A percentile compares a stretch with the other conserved stretches of the same genome.
phyloP scores from a whole-genome alignment of 2,797 vertebrate genomes.

The Falco rusticolus region DNA sequence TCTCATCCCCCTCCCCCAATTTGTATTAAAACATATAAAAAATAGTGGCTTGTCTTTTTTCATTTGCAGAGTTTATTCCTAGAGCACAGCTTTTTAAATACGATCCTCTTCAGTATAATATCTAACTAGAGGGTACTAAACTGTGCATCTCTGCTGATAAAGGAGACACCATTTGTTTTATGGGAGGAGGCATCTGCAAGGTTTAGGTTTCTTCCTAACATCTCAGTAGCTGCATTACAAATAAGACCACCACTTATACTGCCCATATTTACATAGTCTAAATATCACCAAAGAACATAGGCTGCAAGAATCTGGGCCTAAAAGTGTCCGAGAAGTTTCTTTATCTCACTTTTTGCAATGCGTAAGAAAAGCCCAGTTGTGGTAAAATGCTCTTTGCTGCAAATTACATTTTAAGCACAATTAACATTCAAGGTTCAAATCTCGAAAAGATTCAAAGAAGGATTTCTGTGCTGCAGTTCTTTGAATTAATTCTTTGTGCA shows the following conservation, averaged over 20 bases:
- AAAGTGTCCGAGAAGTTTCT: background rate
- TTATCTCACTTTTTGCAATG: background rate
- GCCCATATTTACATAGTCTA: background rate
- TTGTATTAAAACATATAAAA: background rate
- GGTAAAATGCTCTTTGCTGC: background rate
- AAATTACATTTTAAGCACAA: background rate
- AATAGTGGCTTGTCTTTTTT: background rate
- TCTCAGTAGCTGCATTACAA: background rate
- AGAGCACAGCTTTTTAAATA: background rate
- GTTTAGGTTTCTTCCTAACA: background rate
- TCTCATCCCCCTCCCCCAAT: background rate
- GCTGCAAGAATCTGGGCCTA: background rate
- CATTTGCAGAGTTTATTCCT: background rate
- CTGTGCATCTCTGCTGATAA: background rate
- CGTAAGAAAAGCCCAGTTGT: background rate
- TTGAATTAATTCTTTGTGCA: background rate
- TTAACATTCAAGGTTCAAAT: background rate
- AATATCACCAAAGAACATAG: background rate
- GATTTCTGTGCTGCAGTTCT: background rate
- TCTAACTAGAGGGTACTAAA: background rate
- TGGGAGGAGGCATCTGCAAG: background rate
- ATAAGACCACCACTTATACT: background rate
- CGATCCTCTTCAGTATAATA: background rate
- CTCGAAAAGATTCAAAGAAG: background rate
- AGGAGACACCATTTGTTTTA: background rate